Percentiles rank a stretch among this genome's conserved stretches.
These are phyloP conservation scores for Rotaria macrura DNA, from an alignment of 2,888 invertebrate genomes.

Conservation along the genomic window DNA sequence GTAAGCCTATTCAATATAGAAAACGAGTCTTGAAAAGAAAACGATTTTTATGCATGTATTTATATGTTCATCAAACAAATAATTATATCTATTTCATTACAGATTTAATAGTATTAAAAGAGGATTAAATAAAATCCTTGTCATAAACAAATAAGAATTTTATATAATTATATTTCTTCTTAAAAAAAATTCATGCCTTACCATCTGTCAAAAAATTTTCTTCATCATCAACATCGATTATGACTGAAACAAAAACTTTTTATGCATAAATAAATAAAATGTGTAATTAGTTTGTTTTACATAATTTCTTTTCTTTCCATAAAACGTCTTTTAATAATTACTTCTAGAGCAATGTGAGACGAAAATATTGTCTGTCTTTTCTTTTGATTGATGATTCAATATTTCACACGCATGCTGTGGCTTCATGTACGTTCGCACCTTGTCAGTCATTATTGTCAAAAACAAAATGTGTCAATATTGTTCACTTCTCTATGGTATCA, in stretches of 20 bases:
- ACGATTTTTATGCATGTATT: too few species aligned
- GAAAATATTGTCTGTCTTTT: background rate
- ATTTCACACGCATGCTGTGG: background rate
- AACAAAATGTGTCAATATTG: conserved; percentile 8
- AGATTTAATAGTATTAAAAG: background rate
- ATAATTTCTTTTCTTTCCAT: too few species aligned
- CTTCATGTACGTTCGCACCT: background rate
- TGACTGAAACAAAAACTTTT: too few species aligned
- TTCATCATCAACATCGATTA: too few species aligned
- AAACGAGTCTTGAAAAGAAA: too few species aligned
- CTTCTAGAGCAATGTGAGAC: background rate
- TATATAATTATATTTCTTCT: background rate
- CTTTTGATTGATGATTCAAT: background rate
- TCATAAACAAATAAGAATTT: background rate
- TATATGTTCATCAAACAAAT: too few species aligned
- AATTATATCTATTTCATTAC: background rate
- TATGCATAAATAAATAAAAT: too few species aligned
- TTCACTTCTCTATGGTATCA: background rate
- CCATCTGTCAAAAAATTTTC: too few species aligned
- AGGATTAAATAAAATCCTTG: background rate
- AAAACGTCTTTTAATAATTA: background rate
- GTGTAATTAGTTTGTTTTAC: too few species aligned
- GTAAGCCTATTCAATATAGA: too few species aligned
- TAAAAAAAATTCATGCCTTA: background rate
- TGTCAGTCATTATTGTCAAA: conserved; percentile 1